Evolutionary conservation across 53 echinoderm and acorn worm genomes (phyloP).

Genomic region (Actinopyga echinites): DNA sequence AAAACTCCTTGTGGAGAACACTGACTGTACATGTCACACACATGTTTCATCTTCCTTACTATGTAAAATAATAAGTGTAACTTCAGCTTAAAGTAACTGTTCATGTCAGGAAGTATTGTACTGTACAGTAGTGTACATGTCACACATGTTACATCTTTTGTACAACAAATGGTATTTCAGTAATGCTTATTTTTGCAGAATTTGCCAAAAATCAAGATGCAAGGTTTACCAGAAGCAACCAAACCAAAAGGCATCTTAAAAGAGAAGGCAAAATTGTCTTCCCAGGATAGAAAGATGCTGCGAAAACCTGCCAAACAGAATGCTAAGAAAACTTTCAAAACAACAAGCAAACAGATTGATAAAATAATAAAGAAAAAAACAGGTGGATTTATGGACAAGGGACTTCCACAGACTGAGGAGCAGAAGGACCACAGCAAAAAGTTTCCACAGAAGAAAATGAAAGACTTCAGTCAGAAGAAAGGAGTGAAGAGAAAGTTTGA

Average conservation of each 20-base stretch:
- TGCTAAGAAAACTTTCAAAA: not conserved
- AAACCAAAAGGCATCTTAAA: not conserved
- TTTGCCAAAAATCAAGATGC: not conserved
- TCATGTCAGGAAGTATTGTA: no score
- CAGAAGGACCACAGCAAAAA: not conserved
- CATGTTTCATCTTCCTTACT: no score
- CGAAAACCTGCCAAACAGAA: slow-evolving; percentile 24
- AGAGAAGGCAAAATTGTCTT: not conserved
- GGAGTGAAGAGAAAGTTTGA: slow-evolving; percentile 22
- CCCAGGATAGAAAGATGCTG: not conserved
- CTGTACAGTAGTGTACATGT: no score
- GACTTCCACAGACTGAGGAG: not conserved
- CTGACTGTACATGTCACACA: no score
- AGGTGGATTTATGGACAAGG: not conserved
- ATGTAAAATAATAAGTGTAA: no score
- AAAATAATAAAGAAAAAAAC: slow-evolving; percentile 12
- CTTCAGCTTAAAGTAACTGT: no score
- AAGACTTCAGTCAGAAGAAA: not conserved
- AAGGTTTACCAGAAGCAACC: not conserved
- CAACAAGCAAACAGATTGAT: slow-evolving; percentile 21
- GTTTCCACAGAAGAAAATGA: not conserved
- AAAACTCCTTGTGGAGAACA: no score
- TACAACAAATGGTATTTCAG: no score
- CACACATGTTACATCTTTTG: no score
- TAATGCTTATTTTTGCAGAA: no score